phyloP scores from a whole-genome alignment of 2,888 invertebrate genomes.

The Heliconius ethilla region DNA sequence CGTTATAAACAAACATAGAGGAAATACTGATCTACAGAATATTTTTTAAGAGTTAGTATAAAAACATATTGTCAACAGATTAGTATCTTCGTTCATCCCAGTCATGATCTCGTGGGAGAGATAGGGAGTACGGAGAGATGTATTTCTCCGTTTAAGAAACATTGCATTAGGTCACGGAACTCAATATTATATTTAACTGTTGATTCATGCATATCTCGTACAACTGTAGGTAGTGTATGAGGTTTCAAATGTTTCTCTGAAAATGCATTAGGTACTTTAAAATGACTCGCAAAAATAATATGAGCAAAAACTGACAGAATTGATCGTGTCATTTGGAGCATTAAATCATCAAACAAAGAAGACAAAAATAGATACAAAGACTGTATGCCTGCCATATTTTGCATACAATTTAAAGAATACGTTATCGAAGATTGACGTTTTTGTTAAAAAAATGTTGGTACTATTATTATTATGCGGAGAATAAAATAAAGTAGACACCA shows the following conservation, averaged over 20 bases:
- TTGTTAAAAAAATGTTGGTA: not conserved
- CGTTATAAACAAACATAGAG: not conserved
- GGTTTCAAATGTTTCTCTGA: conserved; percentile 26
- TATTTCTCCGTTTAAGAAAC: not conserved
- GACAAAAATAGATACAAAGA: conserved; percentile 1
- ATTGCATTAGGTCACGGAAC: not conserved
- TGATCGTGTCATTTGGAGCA: conserved; percentile 13
- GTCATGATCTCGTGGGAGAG: too few relatives aligned
- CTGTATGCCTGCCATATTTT: not conserved
- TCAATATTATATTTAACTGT: not conserved
- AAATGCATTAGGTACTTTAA: conserved; percentile 20
- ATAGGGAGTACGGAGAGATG: too few relatives aligned
- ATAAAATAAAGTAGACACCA: too few relatives aligned
- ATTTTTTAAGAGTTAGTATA: not conserved
- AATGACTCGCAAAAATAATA: conserved; percentile 32
- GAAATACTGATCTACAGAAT: not conserved
- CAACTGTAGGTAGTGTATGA: not conserved
- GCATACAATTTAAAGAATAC: not conserved
- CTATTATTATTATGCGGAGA: not conserved
- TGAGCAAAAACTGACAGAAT: conserved; percentile 29
- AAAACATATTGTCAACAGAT: too few relatives aligned
- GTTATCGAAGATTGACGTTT: not conserved
- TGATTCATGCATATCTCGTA: conserved; percentile 5
- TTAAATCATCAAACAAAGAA: conserved; percentile 19
- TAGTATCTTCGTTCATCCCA: not conserved